A percentile compares a stretch with the other conserved stretches of the same genome.
phyloP scores from a whole-genome alignment of 2,113 vertebrate genomes.

The Anolis carolinensis region DNA sequence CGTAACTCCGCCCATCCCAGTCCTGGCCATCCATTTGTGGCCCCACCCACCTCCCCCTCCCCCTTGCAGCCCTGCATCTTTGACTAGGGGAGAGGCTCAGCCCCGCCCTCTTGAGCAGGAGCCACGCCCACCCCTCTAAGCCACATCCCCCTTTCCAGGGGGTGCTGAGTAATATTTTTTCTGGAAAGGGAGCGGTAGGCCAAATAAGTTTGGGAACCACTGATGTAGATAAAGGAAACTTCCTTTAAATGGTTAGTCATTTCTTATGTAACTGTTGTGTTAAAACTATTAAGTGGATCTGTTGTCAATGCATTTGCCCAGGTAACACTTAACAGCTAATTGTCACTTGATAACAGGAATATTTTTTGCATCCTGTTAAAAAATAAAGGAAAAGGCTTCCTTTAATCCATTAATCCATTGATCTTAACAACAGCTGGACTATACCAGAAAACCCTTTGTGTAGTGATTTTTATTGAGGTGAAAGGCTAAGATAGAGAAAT shows the following conservation, averaged over 20 bases:
- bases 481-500: constrained; percentile 44
- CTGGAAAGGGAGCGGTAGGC: too few species aligned
- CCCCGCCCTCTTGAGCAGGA: too few species aligned
- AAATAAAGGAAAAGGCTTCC: constrained; percentile 16
- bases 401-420: constrained; percentile 5
- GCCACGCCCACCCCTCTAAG: too few species aligned
- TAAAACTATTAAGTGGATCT: constrained; percentile 26
- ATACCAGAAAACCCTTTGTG: constrained; percentile 28
- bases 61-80: too few species aligned
- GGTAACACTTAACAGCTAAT: constrained; percentile 46
- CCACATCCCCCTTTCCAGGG: too few species aligned
- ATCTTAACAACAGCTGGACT: constrained; percentile 41
- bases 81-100: too few species aligned
- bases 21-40: too few species aligned
- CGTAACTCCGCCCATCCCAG: too few species aligned
- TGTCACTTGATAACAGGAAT: constrained; percentile 40
- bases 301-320: constrained; percentile 33
- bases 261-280: constrained; percentile 18
- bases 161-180: too few species aligned
- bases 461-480: constrained; percentile 48
- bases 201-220: too few species aligned
- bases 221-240: not conserved
- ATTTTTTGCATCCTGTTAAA: constrained; percentile 36
- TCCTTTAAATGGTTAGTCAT: constrained; percentile 19
- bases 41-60: too few species aligned